These are phyloP conservation scores for Masnerella sp. DNA, from an alignment of 2,888 invertebrate species.

Conservation along the genomic window DNA sequence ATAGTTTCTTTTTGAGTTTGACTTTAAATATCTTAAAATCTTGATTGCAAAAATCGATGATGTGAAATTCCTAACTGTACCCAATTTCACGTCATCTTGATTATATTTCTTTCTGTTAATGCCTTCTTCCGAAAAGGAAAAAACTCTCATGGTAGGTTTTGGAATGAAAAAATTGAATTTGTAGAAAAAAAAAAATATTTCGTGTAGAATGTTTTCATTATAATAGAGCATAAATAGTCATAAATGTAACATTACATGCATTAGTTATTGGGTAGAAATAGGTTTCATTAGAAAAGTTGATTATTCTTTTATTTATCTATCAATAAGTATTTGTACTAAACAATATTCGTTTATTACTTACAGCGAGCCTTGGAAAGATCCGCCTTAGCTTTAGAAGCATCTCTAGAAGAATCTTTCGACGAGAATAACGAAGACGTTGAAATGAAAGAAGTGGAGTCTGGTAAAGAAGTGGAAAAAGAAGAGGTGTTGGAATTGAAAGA, in stretches of 20 bases:
- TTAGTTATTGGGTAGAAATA: too few relatives aligned
- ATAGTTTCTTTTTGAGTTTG: too few relatives aligned
- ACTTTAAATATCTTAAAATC: too few relatives aligned
- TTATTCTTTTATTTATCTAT: too few relatives aligned
- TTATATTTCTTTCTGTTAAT: slow-evolving; percentile 36
- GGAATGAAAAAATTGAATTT: neutral
- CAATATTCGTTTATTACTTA: slow-evolving; percentile 15
- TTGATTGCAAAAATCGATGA: too few relatives aligned
- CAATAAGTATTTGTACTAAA: too few relatives aligned
- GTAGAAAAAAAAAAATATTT: neutral
- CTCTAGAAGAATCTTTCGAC: slow-evolving; percentile 43
- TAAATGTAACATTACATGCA: too few relatives aligned
- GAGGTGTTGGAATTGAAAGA: slow-evolving; percentile 1
- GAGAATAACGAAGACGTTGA: slow-evolving; percentile 28
- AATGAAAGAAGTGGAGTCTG: slow-evolving; percentile 4
- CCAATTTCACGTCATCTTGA: neutral
- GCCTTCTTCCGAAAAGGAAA: slow-evolving; percentile 53
- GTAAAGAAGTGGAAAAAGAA: slow-evolving; percentile 5
- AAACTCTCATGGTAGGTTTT: slow-evolving; percentile 55
- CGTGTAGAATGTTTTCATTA: too few relatives aligned
- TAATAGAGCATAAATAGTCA: too few relatives aligned
- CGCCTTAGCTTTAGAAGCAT: slow-evolving; percentile 15
- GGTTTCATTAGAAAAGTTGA: too few relatives aligned
- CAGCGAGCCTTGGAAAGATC: slow-evolving; percentile 38
- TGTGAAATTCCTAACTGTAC: too few relatives aligned